Conservation (phyloP, 2,888 invertebrate species). For the Smittia aterrima region DNA sequence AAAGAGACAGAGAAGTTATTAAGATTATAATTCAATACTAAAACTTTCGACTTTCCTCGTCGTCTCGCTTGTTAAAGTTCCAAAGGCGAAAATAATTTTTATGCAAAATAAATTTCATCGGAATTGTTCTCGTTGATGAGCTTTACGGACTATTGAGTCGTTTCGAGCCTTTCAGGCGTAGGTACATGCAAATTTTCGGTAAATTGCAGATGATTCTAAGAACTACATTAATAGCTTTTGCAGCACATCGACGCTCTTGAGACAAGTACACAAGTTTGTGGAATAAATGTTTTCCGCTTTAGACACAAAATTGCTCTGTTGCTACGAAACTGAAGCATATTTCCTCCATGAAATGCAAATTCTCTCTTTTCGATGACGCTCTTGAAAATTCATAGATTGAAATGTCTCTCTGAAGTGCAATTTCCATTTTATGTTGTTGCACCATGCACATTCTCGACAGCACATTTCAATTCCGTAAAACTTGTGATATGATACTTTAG, state of each 20-base stretch:
- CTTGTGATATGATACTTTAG: constrained; percentile 12
- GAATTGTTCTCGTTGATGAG: constrained; percentile 4
- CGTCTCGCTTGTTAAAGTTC: not conserved
- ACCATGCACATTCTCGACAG: not conserved
- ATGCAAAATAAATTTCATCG: constrained; percentile 30
- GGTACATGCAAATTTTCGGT: constrained; percentile 27
- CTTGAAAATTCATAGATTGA: constrained; percentile 36
- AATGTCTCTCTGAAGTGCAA: constrained; percentile 40
- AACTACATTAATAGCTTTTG: constrained; percentile 34
- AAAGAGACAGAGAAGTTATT: constrained; percentile 34
- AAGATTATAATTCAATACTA: constrained; percentile 39
- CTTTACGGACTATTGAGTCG: not conserved
- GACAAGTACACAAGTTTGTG: too few relatives aligned
- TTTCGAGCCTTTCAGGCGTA: not conserved
- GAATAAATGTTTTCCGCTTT: too few relatives aligned
- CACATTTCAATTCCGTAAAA: constrained; percentile 9
- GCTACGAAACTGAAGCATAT: not conserved
- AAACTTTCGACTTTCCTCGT: constrained; percentile 27
- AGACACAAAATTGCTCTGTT: too few relatives aligned
- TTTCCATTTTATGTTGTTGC: constrained; percentile 26
- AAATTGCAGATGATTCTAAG: constrained; percentile 29
- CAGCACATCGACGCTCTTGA: not conserved
- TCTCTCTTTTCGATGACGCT: not conserved
- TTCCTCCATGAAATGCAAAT: constrained; percentile 31
- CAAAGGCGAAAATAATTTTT: not conserved